Percentiles rank a stretch among this genome's conserved stretches.
Conservation (phyloP, 2,888 invertebrate species). For the Crepidodera aurea region DNA sequence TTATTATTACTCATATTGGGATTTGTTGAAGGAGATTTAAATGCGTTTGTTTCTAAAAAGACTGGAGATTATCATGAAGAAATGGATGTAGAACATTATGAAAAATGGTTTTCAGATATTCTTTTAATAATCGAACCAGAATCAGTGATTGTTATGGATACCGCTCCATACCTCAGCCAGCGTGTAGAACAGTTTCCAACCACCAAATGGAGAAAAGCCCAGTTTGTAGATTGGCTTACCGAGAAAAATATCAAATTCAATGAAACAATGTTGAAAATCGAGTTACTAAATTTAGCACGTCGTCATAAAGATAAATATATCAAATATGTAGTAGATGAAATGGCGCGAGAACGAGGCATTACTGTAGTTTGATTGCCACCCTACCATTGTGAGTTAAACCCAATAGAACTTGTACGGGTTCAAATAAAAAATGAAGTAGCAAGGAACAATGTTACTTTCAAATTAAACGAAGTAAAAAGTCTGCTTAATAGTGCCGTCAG, state of each 20-base stretch:
- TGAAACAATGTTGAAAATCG: constrained; percentile 1
- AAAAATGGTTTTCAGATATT: constrained; percentile 24
- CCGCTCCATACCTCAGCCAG: constrained; percentile 5
- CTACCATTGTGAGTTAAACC: too few relatives aligned
- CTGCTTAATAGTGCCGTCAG: constrained; percentile 11
- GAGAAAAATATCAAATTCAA: constrained; percentile 2
- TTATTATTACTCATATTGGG: constrained; percentile 13
- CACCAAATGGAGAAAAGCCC: constrained; percentile 1
- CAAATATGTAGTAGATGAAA: constrained; percentile 1
- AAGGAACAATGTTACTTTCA: constrained; percentile 8
- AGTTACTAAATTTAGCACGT: constrained; percentile 11
- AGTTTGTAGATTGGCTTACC: constrained; percentile 1
- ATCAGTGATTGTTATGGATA: constrained; percentile 7
- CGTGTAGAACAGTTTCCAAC: constrained; percentile 1
- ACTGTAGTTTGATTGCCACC: constrained; percentile 8
- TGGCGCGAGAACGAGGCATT: background rate
- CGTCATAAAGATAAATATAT: background rate
- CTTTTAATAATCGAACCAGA: constrained; percentile 4
- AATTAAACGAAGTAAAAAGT: constrained; percentile 11
- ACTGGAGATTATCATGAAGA: constrained; percentile 28
- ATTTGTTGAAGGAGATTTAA: constrained; percentile 14
- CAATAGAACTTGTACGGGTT: background rate
- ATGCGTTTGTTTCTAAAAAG: constrained; percentile 12
- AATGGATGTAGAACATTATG: constrained; percentile 15
- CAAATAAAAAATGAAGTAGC: constrained; percentile 9